Percentiles rank a stretch among this genome's conserved stretches.
These are phyloP conservation scores for Sialia sialis DNA, from an alignment of 2,113 vertebrate species.

Conservation along the genomic window DNA sequence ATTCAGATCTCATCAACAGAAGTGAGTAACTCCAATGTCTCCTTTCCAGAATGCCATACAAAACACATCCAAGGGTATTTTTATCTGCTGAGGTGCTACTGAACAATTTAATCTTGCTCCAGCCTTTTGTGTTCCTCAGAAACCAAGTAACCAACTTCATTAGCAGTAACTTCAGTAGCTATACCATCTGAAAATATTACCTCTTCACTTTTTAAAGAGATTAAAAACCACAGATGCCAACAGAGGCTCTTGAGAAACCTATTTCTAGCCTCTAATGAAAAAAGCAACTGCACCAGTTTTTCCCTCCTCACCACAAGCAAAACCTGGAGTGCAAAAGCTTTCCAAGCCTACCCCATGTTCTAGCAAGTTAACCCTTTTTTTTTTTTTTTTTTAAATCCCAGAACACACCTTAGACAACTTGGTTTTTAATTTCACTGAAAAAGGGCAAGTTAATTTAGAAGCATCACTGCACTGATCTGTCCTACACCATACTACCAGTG, in stretches of 20 bases:
- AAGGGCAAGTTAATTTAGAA: neutral
- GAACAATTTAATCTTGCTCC: neutral
- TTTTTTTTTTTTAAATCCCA: neutral
- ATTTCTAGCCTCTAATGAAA: neutral
- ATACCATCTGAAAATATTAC: neutral
- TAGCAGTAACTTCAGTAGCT: neutral
- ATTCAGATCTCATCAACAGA: neutral
- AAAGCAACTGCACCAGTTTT: neutral
- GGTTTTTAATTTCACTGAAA: neutral
- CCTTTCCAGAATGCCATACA: neutral
- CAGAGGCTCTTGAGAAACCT: neutral
- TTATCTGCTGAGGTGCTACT: neutral
- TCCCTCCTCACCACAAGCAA: neutral
- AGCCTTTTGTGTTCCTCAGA: neutral
- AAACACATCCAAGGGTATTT: neutral
- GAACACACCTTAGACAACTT: neutral
- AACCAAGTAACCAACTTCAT: neutral
- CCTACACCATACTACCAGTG: neutral
- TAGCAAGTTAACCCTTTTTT: neutral
- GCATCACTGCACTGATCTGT: neutral
- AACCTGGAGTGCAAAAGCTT: neutral
- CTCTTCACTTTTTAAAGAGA: neutral
- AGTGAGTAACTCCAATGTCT: neutral
- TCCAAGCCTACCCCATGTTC: neutral
- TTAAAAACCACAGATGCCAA: slow-evolving; percentile 22